phyloP scores from a whole-genome alignment of 1,140 invertebrate genomes.

The Procambarus virginalis region DNA sequence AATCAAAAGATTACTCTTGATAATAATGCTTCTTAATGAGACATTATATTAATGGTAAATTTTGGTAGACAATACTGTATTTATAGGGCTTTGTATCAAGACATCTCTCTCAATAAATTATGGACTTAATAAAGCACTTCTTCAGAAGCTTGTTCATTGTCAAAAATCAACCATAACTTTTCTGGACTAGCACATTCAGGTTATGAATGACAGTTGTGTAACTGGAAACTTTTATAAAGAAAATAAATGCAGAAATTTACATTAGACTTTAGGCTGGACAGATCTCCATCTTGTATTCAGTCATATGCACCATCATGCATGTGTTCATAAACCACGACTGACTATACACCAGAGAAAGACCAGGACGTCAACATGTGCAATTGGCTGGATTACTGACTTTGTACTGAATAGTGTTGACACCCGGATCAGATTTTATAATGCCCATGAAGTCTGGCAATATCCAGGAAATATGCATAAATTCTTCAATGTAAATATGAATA shows the following conservation, averaged over 20 bases:
- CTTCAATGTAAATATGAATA: background rate
- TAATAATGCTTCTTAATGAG: no score
- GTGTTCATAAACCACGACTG: background rate
- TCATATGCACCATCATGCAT: background rate
- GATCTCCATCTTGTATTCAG: background rate
- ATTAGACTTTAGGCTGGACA: background rate
- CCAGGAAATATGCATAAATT: background rate
- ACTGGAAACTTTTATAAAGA: background rate
- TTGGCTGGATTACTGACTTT: constrained; percentile 35
- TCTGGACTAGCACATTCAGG: background rate
- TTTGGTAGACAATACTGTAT: no score
- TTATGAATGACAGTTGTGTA: background rate
- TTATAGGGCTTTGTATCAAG: no score
- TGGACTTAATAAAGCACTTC: background rate
- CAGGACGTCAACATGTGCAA: constrained; percentile 35
- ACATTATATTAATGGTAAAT: no score
- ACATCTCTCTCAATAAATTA: background rate
- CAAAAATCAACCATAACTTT: background rate
- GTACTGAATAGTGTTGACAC: constrained; percentile 10
- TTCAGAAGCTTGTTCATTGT: background rate
- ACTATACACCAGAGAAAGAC: background rate
- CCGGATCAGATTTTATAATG: background rate
- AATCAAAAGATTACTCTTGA: no score
- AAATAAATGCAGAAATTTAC: background rate
- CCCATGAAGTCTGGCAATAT: background rate